Evolutionary conservation across 1,140 invertebrate species (phyloP), one percentile per base, ranked within the genome.

Genomic region (Phymorhynchus buccinoides): DNA sequence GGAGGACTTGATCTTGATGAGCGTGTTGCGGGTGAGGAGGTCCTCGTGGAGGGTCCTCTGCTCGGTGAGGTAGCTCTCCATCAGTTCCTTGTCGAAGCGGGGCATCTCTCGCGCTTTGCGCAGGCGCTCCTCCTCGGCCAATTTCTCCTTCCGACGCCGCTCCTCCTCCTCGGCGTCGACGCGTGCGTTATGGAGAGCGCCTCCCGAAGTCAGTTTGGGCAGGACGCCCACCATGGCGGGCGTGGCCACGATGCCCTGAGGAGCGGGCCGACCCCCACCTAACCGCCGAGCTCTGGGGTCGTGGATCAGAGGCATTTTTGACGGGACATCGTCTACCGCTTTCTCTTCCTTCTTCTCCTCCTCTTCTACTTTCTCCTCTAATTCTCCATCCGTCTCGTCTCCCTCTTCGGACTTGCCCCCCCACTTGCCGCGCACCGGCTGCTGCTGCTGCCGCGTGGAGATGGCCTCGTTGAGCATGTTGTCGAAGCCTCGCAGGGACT

Each of bases 31-130:
- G 14, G 87, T 88, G 3, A 88, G 84, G 12, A 88, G 84, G 30
- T 88, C 86, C 71, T 87, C 86, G 52, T 89, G 88, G 22, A 85
- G 56, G 27, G 39, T 77, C 81, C 82, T 88, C 83, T 88, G 87
- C 14, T 86, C 82, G 6, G 80, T 39, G 27, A 89, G 77, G 56
- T 86, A 88, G 83, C 83, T 83, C 56, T 87, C 86, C 80, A 89
- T 77, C 30, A 83, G 62, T 81, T 86, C 83, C 48, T 86, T 85
- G 37, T 85, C 77, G 84, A 87, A 88, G 35, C 78, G 41, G 27
- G 89, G 88, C 41, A 86, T 56, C 39, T 88, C 86, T 14, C 80
- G 78, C 42, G 80, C 85, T 41, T 68, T 80, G 37, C 62, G 52
- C 30, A 66, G 80, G n/a, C 48, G 27, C 32, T 80, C 68, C 16